phyloP scores from a whole-genome alignment of 2,797 vertebrate genomes.

The Sebastes matsubarae region DNA sequence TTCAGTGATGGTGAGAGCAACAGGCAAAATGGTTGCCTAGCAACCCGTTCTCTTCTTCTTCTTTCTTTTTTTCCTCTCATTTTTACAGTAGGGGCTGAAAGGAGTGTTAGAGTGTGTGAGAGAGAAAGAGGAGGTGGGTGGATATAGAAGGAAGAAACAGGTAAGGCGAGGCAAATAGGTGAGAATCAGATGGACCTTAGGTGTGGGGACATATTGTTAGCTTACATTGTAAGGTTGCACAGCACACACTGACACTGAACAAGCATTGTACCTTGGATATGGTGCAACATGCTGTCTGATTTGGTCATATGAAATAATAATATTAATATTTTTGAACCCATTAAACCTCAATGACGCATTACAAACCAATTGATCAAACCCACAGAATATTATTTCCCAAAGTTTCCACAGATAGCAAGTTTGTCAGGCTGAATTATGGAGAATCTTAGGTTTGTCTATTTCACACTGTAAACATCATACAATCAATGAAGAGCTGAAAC shows the following conservation, averaged over 20 bases:
- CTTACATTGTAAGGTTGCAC: neutral
- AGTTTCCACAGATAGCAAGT: neutral
- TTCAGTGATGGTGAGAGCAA: conserved; percentile 57
- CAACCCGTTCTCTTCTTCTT: conserved; percentile 36
- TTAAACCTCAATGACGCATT: neutral
- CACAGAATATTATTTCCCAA: neutral
- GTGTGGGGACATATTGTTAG: neutral
- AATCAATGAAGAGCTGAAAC: conserved; percentile 5
- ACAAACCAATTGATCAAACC: neutral
- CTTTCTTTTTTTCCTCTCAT: neutral
- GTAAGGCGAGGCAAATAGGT: conserved; percentile 6
- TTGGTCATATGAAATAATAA: neutral
- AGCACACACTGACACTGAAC: neutral
- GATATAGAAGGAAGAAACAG: conserved; percentile 10
- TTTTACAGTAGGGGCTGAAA: conserved; percentile 43
- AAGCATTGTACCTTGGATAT: neutral
- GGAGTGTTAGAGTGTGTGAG: conserved; percentile 1
- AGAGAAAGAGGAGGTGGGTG: conserved; percentile 28
- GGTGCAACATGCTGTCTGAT: neutral
- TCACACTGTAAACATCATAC: neutral
- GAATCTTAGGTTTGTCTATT: neutral
- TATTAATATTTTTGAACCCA: conserved; percentile 13
- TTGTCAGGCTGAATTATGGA: neutral
- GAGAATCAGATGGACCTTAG: neutral
- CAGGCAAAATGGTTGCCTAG: conserved; percentile 71